Conservation (phyloP, 2,888 invertebrate species). For the Tetramorium bicarinatum region DNA sequence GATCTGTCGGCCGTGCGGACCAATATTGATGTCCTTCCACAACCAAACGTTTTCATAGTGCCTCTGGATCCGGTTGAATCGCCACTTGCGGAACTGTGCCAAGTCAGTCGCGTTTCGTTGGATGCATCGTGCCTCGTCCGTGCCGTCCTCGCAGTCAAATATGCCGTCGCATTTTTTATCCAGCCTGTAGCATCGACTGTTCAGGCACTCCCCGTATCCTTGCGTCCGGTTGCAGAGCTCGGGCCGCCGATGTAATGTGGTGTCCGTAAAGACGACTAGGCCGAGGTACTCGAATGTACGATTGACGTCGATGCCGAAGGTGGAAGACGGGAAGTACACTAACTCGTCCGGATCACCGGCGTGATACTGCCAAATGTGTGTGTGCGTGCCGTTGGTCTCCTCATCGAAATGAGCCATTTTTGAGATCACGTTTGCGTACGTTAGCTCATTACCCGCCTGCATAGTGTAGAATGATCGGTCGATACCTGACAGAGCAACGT, state of each 20-base stretch:
- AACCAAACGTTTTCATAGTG: constrained; percentile 98
- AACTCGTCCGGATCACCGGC: constrained; percentile 94
- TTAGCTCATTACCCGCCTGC: constrained; percentile 97
- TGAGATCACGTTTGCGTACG: constrained; percentile 94
- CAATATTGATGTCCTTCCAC: constrained; percentile 97
- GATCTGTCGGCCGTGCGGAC: constrained; percentile 95
- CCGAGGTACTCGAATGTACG: constrained; percentile 97
- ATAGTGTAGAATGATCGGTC: constrained; percentile 96
- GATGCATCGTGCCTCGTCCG: constrained; percentile 93
- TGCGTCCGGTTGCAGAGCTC: constrained; percentile 91
- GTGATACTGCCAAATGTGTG: constrained; percentile 94
- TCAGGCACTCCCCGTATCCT: constrained; percentile 93
- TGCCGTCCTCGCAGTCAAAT: constrained; percentile 94
- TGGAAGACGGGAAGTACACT: constrained; percentile 95
- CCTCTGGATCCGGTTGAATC: constrained; percentile 95
- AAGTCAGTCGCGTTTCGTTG: constrained; percentile 90
- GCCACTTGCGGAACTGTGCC: constrained; percentile 92
- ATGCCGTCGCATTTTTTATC: constrained; percentile 93
- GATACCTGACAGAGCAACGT: constrained; percentile 96
- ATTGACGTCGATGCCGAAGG: constrained; percentile 97
- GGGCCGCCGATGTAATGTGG: constrained; percentile 90
- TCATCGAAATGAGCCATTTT: constrained; percentile 97
- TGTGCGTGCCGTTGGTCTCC: constrained; percentile 93
- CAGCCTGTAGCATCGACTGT: constrained; percentile 92
- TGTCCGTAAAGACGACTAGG: constrained; percentile 96